These are phyloP conservation scores for Holothuria leucospilota DNA, from an alignment of 53 echinoderm and acorn worm genomes.

Conservation along the genomic window DNA sequence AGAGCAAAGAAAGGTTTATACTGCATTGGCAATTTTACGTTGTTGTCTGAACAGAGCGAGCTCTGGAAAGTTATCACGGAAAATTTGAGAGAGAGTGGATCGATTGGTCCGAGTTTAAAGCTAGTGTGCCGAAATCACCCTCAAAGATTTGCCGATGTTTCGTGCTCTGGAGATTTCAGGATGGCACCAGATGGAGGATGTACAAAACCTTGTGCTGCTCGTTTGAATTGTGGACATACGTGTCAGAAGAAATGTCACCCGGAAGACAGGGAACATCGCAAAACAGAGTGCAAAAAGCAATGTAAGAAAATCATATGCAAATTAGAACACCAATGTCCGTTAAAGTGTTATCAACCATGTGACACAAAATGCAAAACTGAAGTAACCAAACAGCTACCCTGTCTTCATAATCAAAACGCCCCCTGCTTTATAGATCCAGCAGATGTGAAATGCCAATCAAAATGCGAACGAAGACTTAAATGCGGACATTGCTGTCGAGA, in stretches of 20 bases:
- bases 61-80: slow-evolving; percentile 45
- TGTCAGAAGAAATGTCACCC: slow-evolving; percentile 72
- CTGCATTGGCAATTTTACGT: slow-evolving; percentile 61
- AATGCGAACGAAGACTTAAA: neutral
- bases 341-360: slow-evolving; percentile 58
- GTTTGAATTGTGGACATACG: slow-evolving; percentile 63
- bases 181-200: slow-evolving; percentile 82
- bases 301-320: slow-evolving; percentile 53
- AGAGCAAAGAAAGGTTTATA: slow-evolving; percentile 70
- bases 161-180: slow-evolving; percentile 65
- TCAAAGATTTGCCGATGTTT: slow-evolving; percentile 43
- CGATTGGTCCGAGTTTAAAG: slow-evolving; percentile 61
- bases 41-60: slow-evolving; percentile 42
- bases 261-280: slow-evolving; percentile 52
- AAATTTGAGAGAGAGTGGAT: slow-evolving; percentile 27
- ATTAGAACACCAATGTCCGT: slow-evolving; percentile 54
- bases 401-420: neutral
- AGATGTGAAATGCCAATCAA: neutral
- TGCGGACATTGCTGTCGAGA: slow-evolving; percentile 52
- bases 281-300: slow-evolving; percentile 44
- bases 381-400: slow-evolving; percentile 66
- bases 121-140: slow-evolving; percentile 79
- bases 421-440: neutral
- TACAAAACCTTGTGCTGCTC: slow-evolving; percentile 48
- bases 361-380: slow-evolving; percentile 50